Evolutionary conservation across 2,888 invertebrate genomes (phyloP), one percentile per base, ranked within the genome.

Genomic region (Parascotia fuliginaria): DNA sequence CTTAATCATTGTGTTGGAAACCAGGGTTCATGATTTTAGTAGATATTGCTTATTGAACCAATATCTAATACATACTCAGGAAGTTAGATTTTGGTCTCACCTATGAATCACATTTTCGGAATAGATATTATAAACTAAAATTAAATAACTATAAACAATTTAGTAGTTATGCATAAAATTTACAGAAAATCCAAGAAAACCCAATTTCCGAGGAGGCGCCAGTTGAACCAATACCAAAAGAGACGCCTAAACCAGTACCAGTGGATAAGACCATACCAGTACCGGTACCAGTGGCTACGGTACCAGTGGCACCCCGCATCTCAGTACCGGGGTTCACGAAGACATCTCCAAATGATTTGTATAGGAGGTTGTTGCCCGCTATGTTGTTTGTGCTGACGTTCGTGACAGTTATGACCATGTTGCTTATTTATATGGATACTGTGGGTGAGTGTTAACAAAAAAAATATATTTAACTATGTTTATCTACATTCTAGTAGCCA

Each of bases 391-490:
- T 96, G 60, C 89, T 96, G 55, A 96, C 96, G 7, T 96, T 96
- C 87, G 95, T 96, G 50, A 95, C 95, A 22, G 96, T 96, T 22
- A 95, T 96, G 94, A 95, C 95, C 9, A 93, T 96, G 75, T 92
- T 96, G 61, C 93, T 96, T 34, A 94, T 96, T 64, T 96, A 96
- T 83, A 96, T 96, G 95, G 95, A 96, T 81, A 96, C 95, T 68
- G 95, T 94, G 87, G 96, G 96, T 96, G 84, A 93, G 90, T 77
- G n/a, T n/a, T n/a, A n/a, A n/a, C n/a, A n/a, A n/a, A n/a, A n/a
- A n/a, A n/a, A n/a, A n/a, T n/a, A n/a, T n/a, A n/a, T n/a, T n/a
- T n/a, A n/a, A n/a, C n/a, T n/a, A n/a, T n/a, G n/a, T n/a, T n/a
- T n/a, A n/a, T n/a, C n/a, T n/a, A n/a, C n/a, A n/a, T n/a, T n/a